A percentile compares a stretch with the other conserved stretches of the same genome.
These are phyloP conservation scores for Hirundo rustica DNA, from an alignment of 2,797 vertebrate species.

Conservation along the genomic window DNA sequence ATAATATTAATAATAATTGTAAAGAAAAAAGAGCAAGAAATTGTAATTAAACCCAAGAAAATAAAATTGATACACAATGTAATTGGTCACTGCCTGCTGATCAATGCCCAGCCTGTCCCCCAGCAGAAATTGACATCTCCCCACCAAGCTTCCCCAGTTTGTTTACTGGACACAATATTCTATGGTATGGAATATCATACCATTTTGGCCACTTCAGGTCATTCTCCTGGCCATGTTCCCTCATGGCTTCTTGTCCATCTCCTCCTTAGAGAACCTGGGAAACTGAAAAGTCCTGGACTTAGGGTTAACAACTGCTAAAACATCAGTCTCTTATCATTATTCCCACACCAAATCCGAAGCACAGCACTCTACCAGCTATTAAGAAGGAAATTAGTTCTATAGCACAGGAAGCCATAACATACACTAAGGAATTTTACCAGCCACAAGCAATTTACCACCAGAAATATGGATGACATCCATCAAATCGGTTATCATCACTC, in stretches of 20 bases:
- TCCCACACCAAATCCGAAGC: background rate
- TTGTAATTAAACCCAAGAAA: background rate
- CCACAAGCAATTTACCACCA: background rate
- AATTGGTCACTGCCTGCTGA: background rate
- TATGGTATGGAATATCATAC: background rate
- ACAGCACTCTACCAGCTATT: background rate
- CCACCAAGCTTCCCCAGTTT: background rate
- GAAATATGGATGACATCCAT: background rate
- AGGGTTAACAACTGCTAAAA: background rate
- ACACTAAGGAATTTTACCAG: background rate
- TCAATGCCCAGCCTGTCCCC: background rate
- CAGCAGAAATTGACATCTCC: background rate
- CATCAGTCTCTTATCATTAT: background rate
- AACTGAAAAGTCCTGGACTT: background rate
- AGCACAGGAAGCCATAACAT: background rate
- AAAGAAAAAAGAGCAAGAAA: background rate
- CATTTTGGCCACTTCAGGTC: background rate
- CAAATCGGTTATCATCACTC: background rate
- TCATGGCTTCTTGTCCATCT: background rate
- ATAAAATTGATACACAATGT: background rate
- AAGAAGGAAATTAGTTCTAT: background rate
- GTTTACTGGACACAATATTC: background rate
- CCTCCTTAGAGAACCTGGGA: background rate
- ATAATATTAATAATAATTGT: too few species aligned
- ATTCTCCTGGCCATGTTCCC: background rate